phyloP scores from a whole-genome alignment of 2,113 vertebrate species.

The Protobothrops mucrosquamatus region DNA sequence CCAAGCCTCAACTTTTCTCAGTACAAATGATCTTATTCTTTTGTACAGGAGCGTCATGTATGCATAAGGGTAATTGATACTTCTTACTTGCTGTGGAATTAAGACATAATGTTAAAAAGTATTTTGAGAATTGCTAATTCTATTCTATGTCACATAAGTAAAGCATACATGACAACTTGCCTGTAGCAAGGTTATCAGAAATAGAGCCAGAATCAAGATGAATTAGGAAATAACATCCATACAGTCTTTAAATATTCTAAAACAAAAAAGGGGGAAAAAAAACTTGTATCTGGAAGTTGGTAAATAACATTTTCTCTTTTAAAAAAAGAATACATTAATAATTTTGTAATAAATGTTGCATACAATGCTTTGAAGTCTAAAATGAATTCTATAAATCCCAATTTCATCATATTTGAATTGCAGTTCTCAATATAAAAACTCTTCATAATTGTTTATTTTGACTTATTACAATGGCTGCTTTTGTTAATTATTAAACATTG shows the following conservation, averaged over 20 bases:
- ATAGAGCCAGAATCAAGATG: not conserved
- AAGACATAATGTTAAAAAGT: not conserved
- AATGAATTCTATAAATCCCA: not conserved
- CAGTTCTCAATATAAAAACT: not conserved
- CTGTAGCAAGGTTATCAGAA: not conserved
- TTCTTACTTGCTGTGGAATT: not conserved
- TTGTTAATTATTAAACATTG: not conserved
- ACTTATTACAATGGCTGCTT: not conserved
- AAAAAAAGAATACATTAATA: not conserved
- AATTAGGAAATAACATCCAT: not conserved
- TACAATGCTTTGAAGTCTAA: not conserved
- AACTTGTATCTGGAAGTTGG: not conserved
- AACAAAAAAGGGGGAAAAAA: not conserved
- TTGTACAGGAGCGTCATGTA: not conserved
- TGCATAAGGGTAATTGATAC: not conserved
- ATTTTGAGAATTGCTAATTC: not conserved
- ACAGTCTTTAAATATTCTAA: not conserved
- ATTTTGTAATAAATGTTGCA: not conserved
- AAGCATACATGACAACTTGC: not conserved
- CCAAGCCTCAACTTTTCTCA: not conserved
- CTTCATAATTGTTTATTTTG: not conserved
- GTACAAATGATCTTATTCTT: not conserved
- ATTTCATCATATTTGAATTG: not conserved
- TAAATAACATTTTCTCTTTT: not conserved
- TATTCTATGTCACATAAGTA: not conserved